Evolutionary conservation across 2,797 vertebrate species (phyloP), one percentile per base, ranked within the genome.

Genomic region (Denticeps clupeoides): DNA sequence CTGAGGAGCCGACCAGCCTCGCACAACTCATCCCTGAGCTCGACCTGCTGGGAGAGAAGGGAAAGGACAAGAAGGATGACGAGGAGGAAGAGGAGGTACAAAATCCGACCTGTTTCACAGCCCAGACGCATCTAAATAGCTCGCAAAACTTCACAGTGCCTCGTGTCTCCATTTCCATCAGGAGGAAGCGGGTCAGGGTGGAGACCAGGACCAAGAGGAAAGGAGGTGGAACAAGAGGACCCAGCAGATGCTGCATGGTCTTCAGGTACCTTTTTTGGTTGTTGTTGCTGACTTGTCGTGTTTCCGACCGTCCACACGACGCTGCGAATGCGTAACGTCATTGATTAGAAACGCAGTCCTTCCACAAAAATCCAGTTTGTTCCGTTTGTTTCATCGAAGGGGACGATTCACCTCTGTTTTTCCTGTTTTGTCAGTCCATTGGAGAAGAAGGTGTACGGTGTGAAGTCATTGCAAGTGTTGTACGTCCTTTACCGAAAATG

Each of bases 1-100:
- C 92, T 49, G 93, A 98, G 74, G 91, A 95, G 54, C 82, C 85
- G 3, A 49, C 83, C 42, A 93, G 71, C 71, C 86, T 98, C 68
- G 86, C 86, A 42, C 91, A 97, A 56, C 82, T 97, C 27, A 90
- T 98, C 53, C 90, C 94, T 7, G 93, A 99, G 64, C 77, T 97
- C 4, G 91, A 97, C 66, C 85, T 97, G 42, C 69, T 99, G 7
- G 82, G 81, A 8, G 91, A 93, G 13, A 95, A 96, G 56, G 77
- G 78, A 46, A 93, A 93, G 55, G 89, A 93, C 33, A 97, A 97
- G 62, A 92, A 97, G 37, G 90, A 89, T 44, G 90, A 93, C 1
- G 91, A 91, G 1, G 93, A 99, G 0, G 95, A 97, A 6, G 92
- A 97, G 8, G 91, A 91, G 79, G 82, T 80, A 27, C 66, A 65